Evolutionary conservation across 2,113 vertebrate species (phyloP), one percentile per base, ranked within the genome.

Genomic region (Hylia prasina): DNA sequence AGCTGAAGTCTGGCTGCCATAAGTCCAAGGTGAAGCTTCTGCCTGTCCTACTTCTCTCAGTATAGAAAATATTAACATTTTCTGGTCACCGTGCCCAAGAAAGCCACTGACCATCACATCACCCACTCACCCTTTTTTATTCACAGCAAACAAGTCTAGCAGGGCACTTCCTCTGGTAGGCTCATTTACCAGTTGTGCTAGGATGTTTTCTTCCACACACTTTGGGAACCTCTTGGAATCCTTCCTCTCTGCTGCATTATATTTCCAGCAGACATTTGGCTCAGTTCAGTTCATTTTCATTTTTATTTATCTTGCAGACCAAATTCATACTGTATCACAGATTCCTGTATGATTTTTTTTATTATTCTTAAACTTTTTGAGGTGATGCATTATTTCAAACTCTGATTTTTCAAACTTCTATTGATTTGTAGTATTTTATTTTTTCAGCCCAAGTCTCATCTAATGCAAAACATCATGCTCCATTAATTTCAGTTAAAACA

Each of bases 401-500:
- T 51, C 35, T 28, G 15, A 47, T 42, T 71, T 94, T 87, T 91
- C 48, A 75, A 37, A 44, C 24, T 66, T 63, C 2, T 44, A 21
- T 66, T 18, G 6, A 13, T 76, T 87, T 53, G 11, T 28, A 47
- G 3, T 60, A 23, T 64, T 84, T 86, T 51, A n/a, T 39, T 68
- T 95, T 75, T 80, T 87, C 13, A 89, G 65, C 58, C 47, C 13
- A 65, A 78, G 56, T 72, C 37, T 90, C 50, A 58, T 66, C 12
- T 79, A 63, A 58, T 57, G 18, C 13, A 79, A 87, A 68, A 18
- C 11, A 72, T 56, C 37, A 77, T n/a, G 37, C 40, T 79, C 57
- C n/a, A 65, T 90, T 89, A 76, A 91, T 87, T 94, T 87, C 23
- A 82, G 37, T 79, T 82, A 60, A 89, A 89, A 84, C 47, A 66